A percentile compares a stretch with the other conserved stretches of the same genome.
These are phyloP conservation scores for Zaprionus ghesquierei DNA, from an alignment of 1,140 invertebrate genomes.

Conservation along the genomic window DNA sequence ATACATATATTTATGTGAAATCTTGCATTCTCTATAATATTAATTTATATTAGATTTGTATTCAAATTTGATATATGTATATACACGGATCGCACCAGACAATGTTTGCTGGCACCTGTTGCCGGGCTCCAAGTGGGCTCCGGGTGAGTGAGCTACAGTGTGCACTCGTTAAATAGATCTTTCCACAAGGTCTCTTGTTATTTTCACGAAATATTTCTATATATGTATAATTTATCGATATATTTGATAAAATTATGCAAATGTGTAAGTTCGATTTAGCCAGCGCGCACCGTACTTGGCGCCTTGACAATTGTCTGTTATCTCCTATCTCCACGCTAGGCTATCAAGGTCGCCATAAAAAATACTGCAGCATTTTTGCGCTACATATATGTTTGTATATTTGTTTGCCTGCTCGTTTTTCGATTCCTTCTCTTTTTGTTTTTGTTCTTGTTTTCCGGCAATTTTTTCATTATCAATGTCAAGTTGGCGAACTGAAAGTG, in stretches of 20 bases:
- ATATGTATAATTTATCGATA: background rate
- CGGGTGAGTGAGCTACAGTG: background rate
- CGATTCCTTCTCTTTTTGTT: slow-evolving; percentile 10
- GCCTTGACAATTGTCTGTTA: slow-evolving; percentile 1
- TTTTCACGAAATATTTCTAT: background rate
- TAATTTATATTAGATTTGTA: background rate
- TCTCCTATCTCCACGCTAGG: background rate
- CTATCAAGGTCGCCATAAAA: slow-evolving; percentile 22
- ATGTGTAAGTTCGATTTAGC: background rate
- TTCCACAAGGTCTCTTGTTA: background rate
- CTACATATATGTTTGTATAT: background rate
- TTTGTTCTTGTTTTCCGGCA: slow-evolving; percentile 1
- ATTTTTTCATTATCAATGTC: slow-evolving; percentile 78
- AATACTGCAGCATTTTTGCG: slow-evolving; percentile 6
- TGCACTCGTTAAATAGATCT: background rate
- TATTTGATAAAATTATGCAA: background rate
- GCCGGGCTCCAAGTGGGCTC: slow-evolving; percentile 7
- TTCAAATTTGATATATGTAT: background rate
- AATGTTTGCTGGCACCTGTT: slow-evolving; percentile 5
- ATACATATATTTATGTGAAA: slow-evolving; percentile 1
- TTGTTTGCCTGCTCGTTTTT: background rate
- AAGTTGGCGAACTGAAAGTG: slow-evolving; percentile 29
- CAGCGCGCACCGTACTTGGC: background rate
- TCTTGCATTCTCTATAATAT: background rate
- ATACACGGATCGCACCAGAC: background rate